A percentile compares a stretch with the other conserved stretches of the same genome.
These are phyloP conservation scores for Microplitis demolitor DNA, from an alignment of 1,140 invertebrate species.

Conservation along the genomic window DNA sequence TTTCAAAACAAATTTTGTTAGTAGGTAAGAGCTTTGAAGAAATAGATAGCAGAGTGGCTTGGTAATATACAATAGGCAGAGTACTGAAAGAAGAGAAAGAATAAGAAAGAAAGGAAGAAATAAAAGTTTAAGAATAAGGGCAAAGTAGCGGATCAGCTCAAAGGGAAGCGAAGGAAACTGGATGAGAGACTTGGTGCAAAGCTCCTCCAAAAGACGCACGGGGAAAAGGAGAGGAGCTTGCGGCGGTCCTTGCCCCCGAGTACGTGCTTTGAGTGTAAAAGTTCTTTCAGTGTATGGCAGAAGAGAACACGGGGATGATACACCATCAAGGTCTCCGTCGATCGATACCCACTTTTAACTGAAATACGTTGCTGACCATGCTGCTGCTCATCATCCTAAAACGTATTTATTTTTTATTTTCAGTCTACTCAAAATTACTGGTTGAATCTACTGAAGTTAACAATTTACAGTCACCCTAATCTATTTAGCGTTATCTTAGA, in stretches of 20 bases:
- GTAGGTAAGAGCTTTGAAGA: slow-evolving; percentile 51
- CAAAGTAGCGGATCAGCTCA: slow-evolving; percentile 4
- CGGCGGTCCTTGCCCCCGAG: slow-evolving; percentile 61
- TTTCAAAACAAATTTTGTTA: slow-evolving; percentile 3
- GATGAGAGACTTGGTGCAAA: background rate
- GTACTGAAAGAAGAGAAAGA: slow-evolving; percentile 35
- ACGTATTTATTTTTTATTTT: background rate
- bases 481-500: no score
- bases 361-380: slow-evolving; percentile 19
- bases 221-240: slow-evolving; percentile 48
- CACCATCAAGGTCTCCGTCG: slow-evolving; percentile 58
- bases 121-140: background rate
- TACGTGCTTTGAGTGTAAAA: slow-evolving; percentile 61
- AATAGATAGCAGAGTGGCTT: slow-evolving; percentile 48
- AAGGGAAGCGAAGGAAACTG: slow-evolving; percentile 5
- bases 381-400: background rate
- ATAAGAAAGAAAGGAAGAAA: background rate
- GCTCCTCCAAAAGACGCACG: slow-evolving; percentile 22
- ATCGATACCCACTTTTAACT: slow-evolving; percentile 51
- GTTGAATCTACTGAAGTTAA: no score
- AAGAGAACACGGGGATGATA: slow-evolving; percentile 49
- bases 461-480: no score
- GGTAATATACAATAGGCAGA: slow-evolving; percentile 32
- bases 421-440: background rate
- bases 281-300: slow-evolving; percentile 46